Evolutionary conservation across 2,113 vertebrate genomes (phyloP), one percentile per base, ranked within the genome.

Genomic region (Hyaena hyaena): DNA sequence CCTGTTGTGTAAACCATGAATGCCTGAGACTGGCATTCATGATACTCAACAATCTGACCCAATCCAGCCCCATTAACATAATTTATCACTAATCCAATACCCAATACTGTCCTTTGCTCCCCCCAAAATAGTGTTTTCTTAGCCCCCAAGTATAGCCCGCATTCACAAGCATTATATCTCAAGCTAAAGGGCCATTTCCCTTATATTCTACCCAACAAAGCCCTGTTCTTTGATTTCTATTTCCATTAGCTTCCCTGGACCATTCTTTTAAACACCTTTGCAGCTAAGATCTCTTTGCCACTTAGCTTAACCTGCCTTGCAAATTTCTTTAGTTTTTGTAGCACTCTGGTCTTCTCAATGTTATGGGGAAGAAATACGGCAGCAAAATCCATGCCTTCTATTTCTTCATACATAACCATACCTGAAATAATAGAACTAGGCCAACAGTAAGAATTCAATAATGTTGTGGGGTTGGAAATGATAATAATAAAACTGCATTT

Each of bases 381-480:
- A 95, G 26, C 73, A 96, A 96, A 90, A 91, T 28, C 0, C 63
- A 79, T 14, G 48, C 45, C 17, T 80, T 90, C 10, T 66, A 77
- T 88, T 95, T 84, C 92, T 95, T 95, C 84, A 84, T 69, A 33
- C 8, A 80, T 74, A 28, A 82, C 23, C 45, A 33, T 48, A 87
- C 10, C 65, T 94, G 53, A 97, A 93, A 73, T 31, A 94, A 68
- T 31, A 81, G 43, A 95, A 88, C 91, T 66, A 95, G 83, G 39
- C 61, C 92, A 95, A 93, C 21, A 95, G 17, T 69, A 55, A 92
- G 28, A 93, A 97, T 24, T 71, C n/a, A 76, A 68, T 90, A 73
- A 88, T 63, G 88, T 82, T 66, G 26, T 85, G 24, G 15, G 2
- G 4, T 74, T 86, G 63, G 31, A 90, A 55, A 82, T 45, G 43